Evolutionary conservation across 2,797 vertebrate genomes (phyloP), one percentile per base, ranked within the genome.

Genomic region (Dendrocincla tyrannina): DNA sequence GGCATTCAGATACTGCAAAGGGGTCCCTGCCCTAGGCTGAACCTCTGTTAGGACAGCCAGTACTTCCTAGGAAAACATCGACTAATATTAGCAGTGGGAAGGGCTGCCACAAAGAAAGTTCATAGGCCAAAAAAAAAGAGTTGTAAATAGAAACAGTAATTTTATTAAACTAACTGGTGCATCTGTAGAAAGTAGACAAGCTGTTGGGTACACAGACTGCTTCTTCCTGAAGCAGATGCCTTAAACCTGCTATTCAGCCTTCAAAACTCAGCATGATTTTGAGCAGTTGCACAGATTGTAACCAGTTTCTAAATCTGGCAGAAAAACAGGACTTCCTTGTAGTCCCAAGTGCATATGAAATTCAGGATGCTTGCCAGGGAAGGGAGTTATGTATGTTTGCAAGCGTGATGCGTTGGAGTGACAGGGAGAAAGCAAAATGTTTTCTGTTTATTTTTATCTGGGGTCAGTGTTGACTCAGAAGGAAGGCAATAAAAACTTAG

Each of bases 381-480:
- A 49, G 30, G 41, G 41, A 20, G 41, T 74, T 74, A 42, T 28
- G 37, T 28, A 15, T 58, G 82, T 64, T 69, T 81, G 60, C 20
- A 79, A 85, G 76, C 7, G 60, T 72, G 75, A 85, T 96, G 58
- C 62, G 53, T 74, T 78, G 82, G 85, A 92, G 64, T 68, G 94
- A 95, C 7, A 14, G 46, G 49, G 85, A 85, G 66, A 95, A 91
- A 50, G 56, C 56, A 89, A 84, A 85, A 89, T 64, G 39, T 39
- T 94, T 91, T 1, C 0, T 83, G 67, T 94, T 92, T 89, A 94
- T 95, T 94, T 97, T 94, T 84, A 35, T 83, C 82, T 33, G 30
- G 44, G 93, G 89, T 95, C 94, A 95, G 60, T 7, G 46, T 82
- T 92, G 82, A 81, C 76, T 95, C 82, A 83, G 76, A 95, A 64